phyloP scores from a whole-genome alignment of 2,797 vertebrate species.

The Notamacropus eugenii region DNA sequence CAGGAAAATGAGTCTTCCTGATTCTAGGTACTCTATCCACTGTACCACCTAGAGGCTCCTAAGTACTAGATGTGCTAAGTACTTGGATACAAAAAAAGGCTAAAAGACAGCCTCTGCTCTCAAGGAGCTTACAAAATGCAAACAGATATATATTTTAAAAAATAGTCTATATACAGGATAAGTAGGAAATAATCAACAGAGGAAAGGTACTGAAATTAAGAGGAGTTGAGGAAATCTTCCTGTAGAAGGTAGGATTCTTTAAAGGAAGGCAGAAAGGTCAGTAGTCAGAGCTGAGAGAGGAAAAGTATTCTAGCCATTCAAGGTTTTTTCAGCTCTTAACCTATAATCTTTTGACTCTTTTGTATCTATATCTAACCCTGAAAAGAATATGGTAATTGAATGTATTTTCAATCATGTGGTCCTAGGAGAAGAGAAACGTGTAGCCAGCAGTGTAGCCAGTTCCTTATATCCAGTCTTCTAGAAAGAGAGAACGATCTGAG shows the following conservation, averaged over 20 bases:
- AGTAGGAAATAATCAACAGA: not conserved
- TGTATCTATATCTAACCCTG: not conserved
- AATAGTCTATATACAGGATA: not conserved
- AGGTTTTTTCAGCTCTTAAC: not conserved
- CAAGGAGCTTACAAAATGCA: not conserved
- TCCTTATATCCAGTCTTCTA: too few species aligned
- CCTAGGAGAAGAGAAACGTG: not conserved
- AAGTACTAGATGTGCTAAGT: not conserved
- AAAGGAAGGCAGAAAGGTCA: not conserved
- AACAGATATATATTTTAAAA: not conserved
- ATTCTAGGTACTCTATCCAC: not conserved
- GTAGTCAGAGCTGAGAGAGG: not conserved
- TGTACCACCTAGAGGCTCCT: not conserved
- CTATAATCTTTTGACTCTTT: not conserved
- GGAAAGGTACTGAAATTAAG: not conserved
- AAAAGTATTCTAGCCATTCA: not conserved
- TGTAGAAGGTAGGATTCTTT: not conserved
- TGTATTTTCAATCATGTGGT: not conserved
- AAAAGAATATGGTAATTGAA: not conserved
- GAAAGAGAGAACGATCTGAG: not conserved
- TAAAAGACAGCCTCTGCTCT: not conserved
- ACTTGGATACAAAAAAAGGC: not conserved
- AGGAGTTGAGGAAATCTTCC: not conserved
- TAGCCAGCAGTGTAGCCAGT: not conserved
- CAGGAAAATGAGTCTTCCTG: not conserved